Base-by-base conservation (phyloP, 1,140 invertebrate species). In the Drosophila paulistorum region DNA sequence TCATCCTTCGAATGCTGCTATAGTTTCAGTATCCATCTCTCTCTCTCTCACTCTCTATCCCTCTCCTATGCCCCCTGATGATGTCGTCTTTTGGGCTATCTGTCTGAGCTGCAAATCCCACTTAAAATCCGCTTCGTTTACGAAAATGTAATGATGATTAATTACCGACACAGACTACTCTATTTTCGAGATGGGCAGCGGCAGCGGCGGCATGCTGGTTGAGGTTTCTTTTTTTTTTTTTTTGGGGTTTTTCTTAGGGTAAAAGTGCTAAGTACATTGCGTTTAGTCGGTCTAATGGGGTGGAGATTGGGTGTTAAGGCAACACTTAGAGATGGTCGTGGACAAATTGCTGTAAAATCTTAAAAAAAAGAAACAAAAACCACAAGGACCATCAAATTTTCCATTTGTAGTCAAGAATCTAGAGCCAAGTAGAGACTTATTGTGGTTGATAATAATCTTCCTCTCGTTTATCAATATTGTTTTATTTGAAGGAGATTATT, bases 121-220 rank as follows among this genome's bases (percentile, higher is more conserved):
- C 87, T 90, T 81, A 84, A 90, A 90, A 90, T 90, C 87, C 83
- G 89, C 72, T 81, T 79, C 77, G 84, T 78, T 89, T 84, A 89
- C 84, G 84, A 90, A 89, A 87, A 84, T 87, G 74, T 90, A 90
- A 90, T 90, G 87, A 90, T 90, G 87, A 90, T 90, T 90, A 90
- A 90, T 90, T 90, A 90, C 84, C 74, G 74, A 60, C 73, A 63
- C 72, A 65, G 54, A 41, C 58, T 59, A 59, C 57, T 59, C 57
- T 59, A 59, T 59, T 59, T 59, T 59, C 33, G 17, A 37, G 57
- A 37, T 59, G 45, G 45, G 3, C 37, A 64, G 57, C 17, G 59
- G 59, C n/a, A 61, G 35, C 37, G 42, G 64, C 45, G 37, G 73
- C 73, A 55, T 68, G 81, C 74, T 79, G 82, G 59, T 71, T 86